Conservation (phyloP, 2,797 vertebrate species). For the Thunnus albacares region DNA sequence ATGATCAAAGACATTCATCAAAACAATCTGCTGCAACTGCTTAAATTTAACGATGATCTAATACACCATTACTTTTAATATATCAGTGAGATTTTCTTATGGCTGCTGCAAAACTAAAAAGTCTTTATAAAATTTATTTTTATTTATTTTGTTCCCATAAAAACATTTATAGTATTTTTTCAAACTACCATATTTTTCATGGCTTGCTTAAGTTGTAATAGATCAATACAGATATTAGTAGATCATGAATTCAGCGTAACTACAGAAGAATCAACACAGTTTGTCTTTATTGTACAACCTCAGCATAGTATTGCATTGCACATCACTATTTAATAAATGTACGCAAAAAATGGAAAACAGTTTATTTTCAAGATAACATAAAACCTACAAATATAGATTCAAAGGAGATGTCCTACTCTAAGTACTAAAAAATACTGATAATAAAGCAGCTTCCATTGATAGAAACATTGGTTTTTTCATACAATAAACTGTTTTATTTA, state of each 20-base stretch:
- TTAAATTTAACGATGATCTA: conserved; percentile 5
- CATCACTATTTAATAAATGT: not conserved
- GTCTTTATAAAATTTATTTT: not conserved
- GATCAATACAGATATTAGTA: not conserved
- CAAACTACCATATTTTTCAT: not conserved
- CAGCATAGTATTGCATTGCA: too few species aligned
- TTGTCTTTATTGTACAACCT: too few species aligned
- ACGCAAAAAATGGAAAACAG: not conserved
- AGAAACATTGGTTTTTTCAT: not conserved
- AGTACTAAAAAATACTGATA: not conserved
- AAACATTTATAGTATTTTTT: not conserved
- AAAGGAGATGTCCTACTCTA: not conserved
- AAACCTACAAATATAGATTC: too few species aligned
- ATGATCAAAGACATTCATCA: conserved; percentile 10
- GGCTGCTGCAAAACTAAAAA: not conserved
- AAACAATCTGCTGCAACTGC: not conserved
- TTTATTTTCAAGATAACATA: too few species aligned
- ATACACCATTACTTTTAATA: not conserved
- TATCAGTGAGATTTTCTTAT: not conserved
- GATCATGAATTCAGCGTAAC: not conserved
- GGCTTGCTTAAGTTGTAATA: not conserved
- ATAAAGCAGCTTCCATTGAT: not conserved
- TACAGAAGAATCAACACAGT: too few species aligned
- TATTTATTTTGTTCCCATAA: not conserved
- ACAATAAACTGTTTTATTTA: not conserved